Evolutionary conservation across 2,797 vertebrate species (phyloP).

Genomic region (Aldrovandia affinis): DNA sequence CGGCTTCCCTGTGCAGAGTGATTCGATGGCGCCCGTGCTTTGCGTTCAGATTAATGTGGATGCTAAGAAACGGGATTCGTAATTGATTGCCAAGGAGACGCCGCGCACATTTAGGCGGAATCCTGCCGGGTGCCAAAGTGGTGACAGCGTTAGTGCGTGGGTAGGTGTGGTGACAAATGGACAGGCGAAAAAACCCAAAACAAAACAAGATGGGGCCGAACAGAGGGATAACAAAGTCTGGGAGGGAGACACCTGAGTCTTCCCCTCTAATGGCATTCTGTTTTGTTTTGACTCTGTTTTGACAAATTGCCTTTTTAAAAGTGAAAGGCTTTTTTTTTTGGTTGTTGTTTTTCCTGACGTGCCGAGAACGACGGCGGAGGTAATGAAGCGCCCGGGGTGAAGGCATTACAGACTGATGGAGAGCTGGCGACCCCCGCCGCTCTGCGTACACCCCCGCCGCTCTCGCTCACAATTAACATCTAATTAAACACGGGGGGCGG

Average conservation of each 20-base stretch:
- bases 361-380: slow-evolving; percentile 1
- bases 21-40: neutral
- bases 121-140: neutral
- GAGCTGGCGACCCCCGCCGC: slow-evolving; percentile 8
- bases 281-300: slow-evolving; percentile 4
- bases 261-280: neutral
- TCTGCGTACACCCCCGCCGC: neutral
- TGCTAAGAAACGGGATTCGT: neutral
- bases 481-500: slow-evolving; percentile 20
- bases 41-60: neutral
- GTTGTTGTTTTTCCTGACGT: neutral
- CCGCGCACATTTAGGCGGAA: neutral
- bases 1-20: neutral
- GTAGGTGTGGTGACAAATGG: neutral
- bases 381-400: slow-evolving; percentile 1
- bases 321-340: neutral
- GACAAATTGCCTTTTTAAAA: slow-evolving; percentile 20
- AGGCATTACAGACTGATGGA: slow-evolving; percentile 3
- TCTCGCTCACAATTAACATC: slow-evolving; percentile 20
- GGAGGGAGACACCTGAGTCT: neutral
- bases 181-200: too few relatives aligned
- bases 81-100: slow-evolving; percentile 6
- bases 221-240: neutral
- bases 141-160: slow-evolving; percentile 1
- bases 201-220: neutral